Percentiles rank a stretch among this genome's conserved stretches.
These are phyloP conservation scores for Psilopsiagon aymara DNA, from an alignment of 2,113 vertebrate genomes.

Conservation along the genomic window DNA sequence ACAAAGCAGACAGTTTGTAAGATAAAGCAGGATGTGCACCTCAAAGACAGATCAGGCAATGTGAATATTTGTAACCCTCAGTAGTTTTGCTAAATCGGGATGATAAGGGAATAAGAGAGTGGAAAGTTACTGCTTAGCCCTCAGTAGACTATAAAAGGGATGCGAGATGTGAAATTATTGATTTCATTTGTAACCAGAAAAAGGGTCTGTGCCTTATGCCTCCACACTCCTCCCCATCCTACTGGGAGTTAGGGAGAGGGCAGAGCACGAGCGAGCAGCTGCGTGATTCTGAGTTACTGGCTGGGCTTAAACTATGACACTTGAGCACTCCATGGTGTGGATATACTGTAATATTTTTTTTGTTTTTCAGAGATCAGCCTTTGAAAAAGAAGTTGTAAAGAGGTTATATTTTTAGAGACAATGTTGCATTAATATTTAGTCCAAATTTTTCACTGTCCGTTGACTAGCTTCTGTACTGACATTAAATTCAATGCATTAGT, in stretches of 20 bases:
- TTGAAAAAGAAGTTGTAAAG: background rate
- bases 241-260: background rate
- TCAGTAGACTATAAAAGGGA: no score
- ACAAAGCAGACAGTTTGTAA: no score
- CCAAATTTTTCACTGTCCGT: background rate
- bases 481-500: background rate
- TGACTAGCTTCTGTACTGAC: background rate
- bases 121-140: no score
- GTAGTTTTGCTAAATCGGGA: no score
- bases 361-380: background rate
- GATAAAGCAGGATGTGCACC: no score
- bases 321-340: background rate
- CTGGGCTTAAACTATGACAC: background rate
- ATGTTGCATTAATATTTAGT: background rate
- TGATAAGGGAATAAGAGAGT: no score
- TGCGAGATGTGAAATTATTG: no score
- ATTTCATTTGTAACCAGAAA: no score
- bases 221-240: background rate
- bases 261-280: background rate
- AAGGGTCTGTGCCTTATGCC: no score
- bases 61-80: no score
- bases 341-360: background rate
- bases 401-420: background rate
- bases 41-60: no score
- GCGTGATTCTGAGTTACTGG: background rate